These are phyloP conservation scores for Dromaius novaehollandiae DNA, from an alignment of 2,113 vertebrate genomes.

Conservation along the genomic window DNA sequence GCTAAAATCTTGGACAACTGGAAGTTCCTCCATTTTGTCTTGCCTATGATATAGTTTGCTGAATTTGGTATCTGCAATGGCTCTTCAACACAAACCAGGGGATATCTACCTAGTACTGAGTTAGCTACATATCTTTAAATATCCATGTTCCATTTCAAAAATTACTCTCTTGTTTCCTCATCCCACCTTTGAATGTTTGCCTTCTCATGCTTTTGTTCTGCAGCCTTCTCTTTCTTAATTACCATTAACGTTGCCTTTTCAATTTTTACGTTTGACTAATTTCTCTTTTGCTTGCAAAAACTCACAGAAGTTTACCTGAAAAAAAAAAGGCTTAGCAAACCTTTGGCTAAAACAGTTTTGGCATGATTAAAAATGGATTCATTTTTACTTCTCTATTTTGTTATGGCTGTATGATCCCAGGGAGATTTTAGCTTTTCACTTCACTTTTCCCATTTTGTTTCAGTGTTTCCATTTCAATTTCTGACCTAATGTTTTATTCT, in stretches of 20 bases:
- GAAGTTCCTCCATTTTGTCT: not conserved
- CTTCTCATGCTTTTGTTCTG: not conserved
- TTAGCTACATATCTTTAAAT: not conserved
- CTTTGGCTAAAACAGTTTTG: not conserved
- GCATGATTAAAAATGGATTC: not conserved
- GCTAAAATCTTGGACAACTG: not conserved
- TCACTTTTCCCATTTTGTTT: not conserved
- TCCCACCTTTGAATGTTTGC: not conserved
- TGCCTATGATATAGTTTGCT: not conserved
- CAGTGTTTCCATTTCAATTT: not conserved
- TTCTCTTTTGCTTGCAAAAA: not conserved
- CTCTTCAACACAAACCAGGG: not conserved
- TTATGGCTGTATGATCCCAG: not conserved
- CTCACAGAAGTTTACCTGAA: not conserved
- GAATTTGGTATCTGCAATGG: not conserved
- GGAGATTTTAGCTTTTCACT: not conserved
- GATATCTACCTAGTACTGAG: not conserved
- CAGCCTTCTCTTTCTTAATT: not conserved
- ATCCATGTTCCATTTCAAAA: not conserved
- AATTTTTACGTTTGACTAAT: not conserved
- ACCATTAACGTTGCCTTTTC: not conserved
- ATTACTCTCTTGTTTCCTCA: not conserved
- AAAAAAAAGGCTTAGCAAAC: not conserved
- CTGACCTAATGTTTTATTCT: not conserved
- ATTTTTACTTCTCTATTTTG: not conserved